Base-by-base conservation (phyloP, 1,140 invertebrate genomes). In the Pomacea maculata region DNA sequence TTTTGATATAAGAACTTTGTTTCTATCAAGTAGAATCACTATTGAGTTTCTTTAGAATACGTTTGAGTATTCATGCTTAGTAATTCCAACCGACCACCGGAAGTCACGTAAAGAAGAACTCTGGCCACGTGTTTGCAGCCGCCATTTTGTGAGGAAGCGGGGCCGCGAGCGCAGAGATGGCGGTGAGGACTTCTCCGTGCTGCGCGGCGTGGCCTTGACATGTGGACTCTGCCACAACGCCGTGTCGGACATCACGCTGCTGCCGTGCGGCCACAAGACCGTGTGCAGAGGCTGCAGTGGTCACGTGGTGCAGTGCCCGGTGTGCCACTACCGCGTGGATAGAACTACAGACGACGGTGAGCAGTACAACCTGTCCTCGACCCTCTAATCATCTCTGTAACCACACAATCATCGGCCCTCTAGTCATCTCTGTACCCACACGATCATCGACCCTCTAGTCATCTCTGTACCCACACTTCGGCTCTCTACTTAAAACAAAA, bases 251-350 rank as follows among this genome's bases (percentile, higher is more conserved):
- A 65, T 82, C 61, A 82, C 77, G 0, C n/a, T 79, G 14, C 63
- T 78, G 73, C 81, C 81, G 3, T 82, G 81, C 57, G 77, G 71
- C 2, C 81, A 82, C 81, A 82, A 82, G 71, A n/a, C 64, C 19
- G 57, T 64, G 25, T 82, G 81, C 72, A 29, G 63, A 19, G 63
- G 52, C 19, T 82, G 81, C 64, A n/a, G 57, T 19, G 70, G 52
- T 25, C 19, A 25, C 0, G 52, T 75, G 0, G 63, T 73, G 9
- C 21, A n/a, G 45, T 82, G 81, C 52, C 77, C 81, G 1, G 15
- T 79, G n/a, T 82, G 81, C 61, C 14, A 75, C 25, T 25, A 25
- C 12, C 72, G 63, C 54, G 77, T 79, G 52, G 76, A 79, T 19
- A 72, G 81, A 45, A 78, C 77, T 15, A 78, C 77, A 0, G 55